Percentiles rank a stretch among this genome's conserved stretches.
Evolutionary conservation across 2,888 invertebrate species (phyloP).

Genomic region (Tenthredo notha): DNA sequence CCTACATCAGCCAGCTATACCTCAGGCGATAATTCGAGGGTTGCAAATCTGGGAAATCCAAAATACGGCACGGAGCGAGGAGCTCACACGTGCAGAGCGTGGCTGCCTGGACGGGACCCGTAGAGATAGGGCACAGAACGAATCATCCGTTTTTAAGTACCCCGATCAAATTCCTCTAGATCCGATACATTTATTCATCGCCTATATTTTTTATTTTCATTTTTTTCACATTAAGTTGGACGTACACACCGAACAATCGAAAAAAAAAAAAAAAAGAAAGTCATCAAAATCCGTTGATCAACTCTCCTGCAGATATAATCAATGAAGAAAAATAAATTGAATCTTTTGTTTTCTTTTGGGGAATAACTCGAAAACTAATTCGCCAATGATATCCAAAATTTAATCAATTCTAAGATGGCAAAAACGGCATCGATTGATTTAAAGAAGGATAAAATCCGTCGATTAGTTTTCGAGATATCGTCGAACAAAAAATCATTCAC

Average conservation of each 20-base stretch:
- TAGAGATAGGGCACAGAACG: constrained; percentile 44
- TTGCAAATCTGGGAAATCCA: constrained; percentile 73
- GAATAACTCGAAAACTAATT: no score
- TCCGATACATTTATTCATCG: neutral
- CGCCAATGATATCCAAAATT: no score
- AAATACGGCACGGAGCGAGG: constrained; percentile 72
- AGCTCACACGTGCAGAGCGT: constrained; percentile 44
- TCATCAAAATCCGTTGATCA: no score
- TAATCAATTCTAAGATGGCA: no score
- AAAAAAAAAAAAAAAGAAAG: no score
- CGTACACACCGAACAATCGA: neutral
- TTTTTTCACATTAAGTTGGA: neutral
- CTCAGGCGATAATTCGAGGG: constrained; percentile 58
- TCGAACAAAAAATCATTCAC: no score
- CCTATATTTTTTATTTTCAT: neutral
- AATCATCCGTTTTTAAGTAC: constrained; percentile 35
- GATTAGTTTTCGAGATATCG: no score
- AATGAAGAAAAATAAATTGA: no score
- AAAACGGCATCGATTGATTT: no score
- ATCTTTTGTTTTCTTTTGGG: no score
- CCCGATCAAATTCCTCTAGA: neutral
- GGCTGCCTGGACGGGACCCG: constrained; percentile 26
- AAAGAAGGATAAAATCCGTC: no score
- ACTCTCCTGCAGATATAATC: no score
- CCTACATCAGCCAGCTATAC: constrained; percentile 8